Evolutionary conservation across 2,113 vertebrate species (phyloP), one percentile per base, ranked within the genome.

Genomic region (Bubo scandiacus): DNA sequence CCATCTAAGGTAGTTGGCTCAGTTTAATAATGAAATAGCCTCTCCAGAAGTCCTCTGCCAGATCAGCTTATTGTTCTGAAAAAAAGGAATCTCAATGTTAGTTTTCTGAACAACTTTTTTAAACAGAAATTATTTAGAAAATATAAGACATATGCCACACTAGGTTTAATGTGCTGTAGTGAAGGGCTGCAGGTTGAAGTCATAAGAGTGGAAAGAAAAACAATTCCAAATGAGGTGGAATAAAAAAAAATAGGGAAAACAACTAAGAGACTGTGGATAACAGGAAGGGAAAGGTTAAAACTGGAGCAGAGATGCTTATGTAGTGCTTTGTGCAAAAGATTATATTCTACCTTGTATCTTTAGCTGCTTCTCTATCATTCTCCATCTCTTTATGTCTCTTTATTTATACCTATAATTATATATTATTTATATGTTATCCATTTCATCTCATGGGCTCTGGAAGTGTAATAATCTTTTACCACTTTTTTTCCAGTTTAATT

Each of bases 401-500:
- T 61, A 32, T 74, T 81, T 88, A 49, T 92, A 40, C 4, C 21
- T 82, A 6, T 54, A 70, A 49, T 86, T 87, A 14, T 34, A 7
- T 80, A 38, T 74, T 91, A 62, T 54, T 73, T 84, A 7, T 32
- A 8, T 63, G 19, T 65, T 80, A 80, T 34, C 26, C 29, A 51
- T 73, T 91, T 81, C 5, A 63, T 91, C 40, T 94, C 19, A 42
- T 12, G 40, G 45, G 29, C 26, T 73, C 54, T 74, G 51, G 16
- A 80, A 67, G 17, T 47, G 6, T 81, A 63, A 61, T 68, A 79
- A 51, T 86, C 57, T 93, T 94, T 97, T 92, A 27, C 13, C n/a
- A 47, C 55, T 55, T 71, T 75, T 96, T 90, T 95, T 79, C 75
- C 67, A 86, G 45, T 91, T 97, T 96, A 93, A 93, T 97, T 97